Evolutionary conservation across 2,888 invertebrate species (phyloP).

Genomic region (Brassicogethes aeneus): DNA sequence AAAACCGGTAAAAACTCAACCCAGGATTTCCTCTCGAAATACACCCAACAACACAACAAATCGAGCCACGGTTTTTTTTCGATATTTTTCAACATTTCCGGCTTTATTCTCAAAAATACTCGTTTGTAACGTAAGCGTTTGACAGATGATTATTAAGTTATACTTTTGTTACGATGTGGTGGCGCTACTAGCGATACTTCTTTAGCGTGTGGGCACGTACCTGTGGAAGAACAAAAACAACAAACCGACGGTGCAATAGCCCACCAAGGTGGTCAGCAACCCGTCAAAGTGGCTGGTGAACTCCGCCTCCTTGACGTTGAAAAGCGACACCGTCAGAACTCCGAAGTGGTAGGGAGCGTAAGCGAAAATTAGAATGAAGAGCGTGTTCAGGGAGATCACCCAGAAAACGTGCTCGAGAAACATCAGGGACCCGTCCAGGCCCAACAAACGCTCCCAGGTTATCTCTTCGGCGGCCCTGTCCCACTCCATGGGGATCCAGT

Average conservation of each 20-base stretch:
- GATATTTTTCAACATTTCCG: too few relatives aligned
- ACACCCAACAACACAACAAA: too few relatives aligned
- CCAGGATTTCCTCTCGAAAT: too few relatives aligned
- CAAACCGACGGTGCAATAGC: constrained; percentile 86
- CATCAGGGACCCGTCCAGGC: constrained; percentile 91
- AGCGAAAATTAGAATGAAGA: constrained; percentile 95
- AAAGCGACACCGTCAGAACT: constrained; percentile 64
- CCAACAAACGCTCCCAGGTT: constrained; percentile 95
- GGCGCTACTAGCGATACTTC: too few relatives aligned
- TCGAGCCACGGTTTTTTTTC: too few relatives aligned
- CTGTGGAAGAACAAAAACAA: constrained; percentile 75
- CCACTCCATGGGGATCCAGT: constrained; percentile 99
- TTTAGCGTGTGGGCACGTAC: too few relatives aligned
- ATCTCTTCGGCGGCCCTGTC: constrained; percentile 95
- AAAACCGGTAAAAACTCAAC: too few relatives aligned
- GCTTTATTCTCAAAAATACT: too few relatives aligned
- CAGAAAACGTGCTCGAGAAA: constrained; percentile 99
- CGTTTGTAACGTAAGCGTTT: too few relatives aligned
- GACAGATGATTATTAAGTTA: too few relatives aligned
- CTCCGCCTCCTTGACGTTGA: constrained; percentile 58
- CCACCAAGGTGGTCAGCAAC: constrained; percentile 82
- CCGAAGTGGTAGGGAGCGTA: constrained; percentile 96
- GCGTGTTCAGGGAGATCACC: constrained; percentile 94
- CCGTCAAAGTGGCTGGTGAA: constrained; percentile 85
- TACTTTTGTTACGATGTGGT: too few relatives aligned